Percentiles rank a stretch among this genome's conserved stretches.
These are phyloP conservation scores for Metaphire vulgaris DNA, from an alignment of 1,140 invertebrate species.

Conservation along the genomic window DNA sequence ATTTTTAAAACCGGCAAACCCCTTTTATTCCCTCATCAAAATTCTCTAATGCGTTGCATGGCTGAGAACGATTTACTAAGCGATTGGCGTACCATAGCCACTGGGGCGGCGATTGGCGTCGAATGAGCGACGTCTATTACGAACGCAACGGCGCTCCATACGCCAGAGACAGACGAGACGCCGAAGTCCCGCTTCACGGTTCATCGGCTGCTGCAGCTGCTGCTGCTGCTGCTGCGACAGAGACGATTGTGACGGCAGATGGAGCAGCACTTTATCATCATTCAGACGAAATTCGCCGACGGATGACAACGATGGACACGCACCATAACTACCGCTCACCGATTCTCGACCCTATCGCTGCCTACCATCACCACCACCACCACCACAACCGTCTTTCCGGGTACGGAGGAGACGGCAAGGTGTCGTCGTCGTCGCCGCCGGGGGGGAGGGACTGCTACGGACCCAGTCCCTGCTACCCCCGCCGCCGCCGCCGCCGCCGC, in stretches of 20 bases:
- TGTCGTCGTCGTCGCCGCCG: not conserved
- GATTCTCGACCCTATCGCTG: not conserved
- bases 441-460: constrained; percentile 4
- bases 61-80: too few species aligned
- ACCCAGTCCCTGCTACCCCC: not conserved
- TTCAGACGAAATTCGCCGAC: not conserved
- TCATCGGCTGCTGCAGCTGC: not conserved
- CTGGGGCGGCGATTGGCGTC: not conserved
- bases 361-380: constrained; percentile 5
- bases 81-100: not conserved
- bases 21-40: too few species aligned
- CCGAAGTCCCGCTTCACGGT: too few species aligned
- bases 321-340: not conserved
- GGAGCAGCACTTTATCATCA: constrained; percentile 2
- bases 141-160: too few species aligned
- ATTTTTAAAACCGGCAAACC: too few species aligned
- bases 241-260: not conserved
- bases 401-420: not conserved
- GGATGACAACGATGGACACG: not conserved
- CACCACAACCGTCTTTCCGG: not conserved
- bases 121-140: not conserved
- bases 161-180: too few species aligned
- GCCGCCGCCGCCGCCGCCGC: constrained; percentile 56
- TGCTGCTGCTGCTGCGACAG: not conserved
- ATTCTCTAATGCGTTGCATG: too few species aligned